Conservation (phyloP, 2,113 vertebrate genomes). For the Cyanoderma ruficeps region DNA sequence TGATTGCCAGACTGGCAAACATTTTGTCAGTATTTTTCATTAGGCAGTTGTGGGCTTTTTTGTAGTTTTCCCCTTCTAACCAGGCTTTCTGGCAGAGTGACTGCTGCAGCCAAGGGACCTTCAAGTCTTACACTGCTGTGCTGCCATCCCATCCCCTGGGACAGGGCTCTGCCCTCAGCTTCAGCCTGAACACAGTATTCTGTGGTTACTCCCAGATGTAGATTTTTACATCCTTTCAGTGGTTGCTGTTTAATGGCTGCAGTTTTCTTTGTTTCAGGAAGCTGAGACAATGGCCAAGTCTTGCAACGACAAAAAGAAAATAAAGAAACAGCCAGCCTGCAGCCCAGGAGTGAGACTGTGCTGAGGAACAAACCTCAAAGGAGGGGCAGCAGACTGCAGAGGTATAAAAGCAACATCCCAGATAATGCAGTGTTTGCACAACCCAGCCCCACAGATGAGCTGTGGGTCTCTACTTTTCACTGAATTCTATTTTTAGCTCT, state of each 20-base stretch:
- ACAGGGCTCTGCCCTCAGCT: background rate
- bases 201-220: background rate
- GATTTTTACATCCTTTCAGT: background rate
- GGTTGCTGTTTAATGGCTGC: background rate
- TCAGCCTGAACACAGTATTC: background rate
- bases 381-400: background rate
- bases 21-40: background rate
- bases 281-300: background rate
- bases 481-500: background rate
- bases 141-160: background rate
- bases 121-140: background rate
- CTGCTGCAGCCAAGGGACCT: background rate
- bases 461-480: background rate
- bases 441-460: background rate
- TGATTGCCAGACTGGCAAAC: background rate
- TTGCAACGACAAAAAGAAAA: conserved; percentile 62
- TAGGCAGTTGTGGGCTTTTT: background rate
- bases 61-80: background rate
- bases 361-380: background rate
- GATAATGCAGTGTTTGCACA: background rate
- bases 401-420: background rate
- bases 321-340: conserved; percentile 51
- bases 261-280: conserved; percentile 47
- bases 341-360: conserved; percentile 52
- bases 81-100: background rate